phyloP scores from a whole-genome alignment of 2,113 vertebrate genomes.

The Phylloscopus trochilus region DNA sequence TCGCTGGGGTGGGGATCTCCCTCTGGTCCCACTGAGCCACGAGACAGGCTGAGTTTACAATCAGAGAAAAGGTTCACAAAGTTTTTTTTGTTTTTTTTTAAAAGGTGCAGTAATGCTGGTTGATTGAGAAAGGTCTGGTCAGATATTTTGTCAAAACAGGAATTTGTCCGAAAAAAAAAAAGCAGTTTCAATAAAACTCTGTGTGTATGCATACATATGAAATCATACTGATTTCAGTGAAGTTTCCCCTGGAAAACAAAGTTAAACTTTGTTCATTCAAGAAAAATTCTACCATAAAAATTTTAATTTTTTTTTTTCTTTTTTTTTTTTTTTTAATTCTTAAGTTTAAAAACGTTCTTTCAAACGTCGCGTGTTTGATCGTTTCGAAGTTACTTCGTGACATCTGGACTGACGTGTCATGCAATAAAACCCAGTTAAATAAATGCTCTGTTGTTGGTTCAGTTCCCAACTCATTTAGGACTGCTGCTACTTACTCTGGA shows the following conservation, averaged over 20 bases:
- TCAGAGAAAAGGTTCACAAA: neutral
- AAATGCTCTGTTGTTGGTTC: neutral
- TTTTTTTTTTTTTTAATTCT: neutral
- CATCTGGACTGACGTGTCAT: neutral
- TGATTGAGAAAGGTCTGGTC: neutral
- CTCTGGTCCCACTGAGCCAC: conserved; percentile 14
- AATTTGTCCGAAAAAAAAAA: neutral
- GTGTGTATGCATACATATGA: conserved; percentile 13
- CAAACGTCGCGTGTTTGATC: neutral
- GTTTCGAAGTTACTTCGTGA: neutral
- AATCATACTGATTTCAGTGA: conserved; percentile 39
- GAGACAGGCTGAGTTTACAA: neutral
- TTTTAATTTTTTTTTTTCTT: neutral
- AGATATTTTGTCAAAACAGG: conserved; percentile 5
- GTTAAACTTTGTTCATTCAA: conserved; percentile 51
- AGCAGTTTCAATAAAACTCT: conserved; percentile 10
- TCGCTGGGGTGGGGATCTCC: neutral
- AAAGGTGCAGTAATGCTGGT: conserved; percentile 49
- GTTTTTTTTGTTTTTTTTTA: neutral
- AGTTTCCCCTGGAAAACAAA: conserved; percentile 52
- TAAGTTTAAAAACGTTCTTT: conserved; percentile 10
- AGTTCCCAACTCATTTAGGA: neutral
- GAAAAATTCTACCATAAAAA: conserved; percentile 49
- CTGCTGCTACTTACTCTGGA: conserved; percentile 35
- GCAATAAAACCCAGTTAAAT: neutral